phyloP scores from a whole-genome alignment of 2,888 invertebrate genomes.

The Synergus umbraculus region DNA sequence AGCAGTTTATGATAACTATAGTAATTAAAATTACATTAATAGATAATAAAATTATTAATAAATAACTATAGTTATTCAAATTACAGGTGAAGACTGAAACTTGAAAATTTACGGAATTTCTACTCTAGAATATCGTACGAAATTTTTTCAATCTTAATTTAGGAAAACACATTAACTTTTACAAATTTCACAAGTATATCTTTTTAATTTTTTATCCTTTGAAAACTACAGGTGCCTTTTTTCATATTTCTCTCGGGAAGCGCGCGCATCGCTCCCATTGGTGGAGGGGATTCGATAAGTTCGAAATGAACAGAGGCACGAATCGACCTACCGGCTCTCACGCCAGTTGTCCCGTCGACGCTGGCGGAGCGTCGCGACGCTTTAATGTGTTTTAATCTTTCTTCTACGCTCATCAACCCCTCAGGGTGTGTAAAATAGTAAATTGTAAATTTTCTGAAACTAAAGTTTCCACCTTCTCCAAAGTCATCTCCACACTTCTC shows the following conservation, averaged over 20 bases:
- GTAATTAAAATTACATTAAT: background rate
- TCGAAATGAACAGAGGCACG: slow-evolving; percentile 47
- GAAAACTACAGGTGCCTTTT: background rate
- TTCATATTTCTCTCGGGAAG: slow-evolving; percentile 25
- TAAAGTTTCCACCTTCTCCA: background rate
- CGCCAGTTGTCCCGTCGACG: slow-evolving; percentile 61
- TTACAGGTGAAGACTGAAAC: too few relatives aligned
- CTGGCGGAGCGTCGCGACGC: slow-evolving; percentile 34
- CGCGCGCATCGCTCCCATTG: slow-evolving; percentile 31
- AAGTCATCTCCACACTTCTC: background rate
- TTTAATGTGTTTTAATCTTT: background rate
- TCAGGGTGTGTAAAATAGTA: background rate
- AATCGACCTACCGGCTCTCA: slow-evolving; percentile 60
- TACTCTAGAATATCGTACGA: too few relatives aligned
- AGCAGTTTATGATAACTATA: background rate
- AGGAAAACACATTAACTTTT: too few relatives aligned
- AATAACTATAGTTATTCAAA: too few relatives aligned
- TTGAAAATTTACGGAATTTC: too few relatives aligned
- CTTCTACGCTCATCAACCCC: slow-evolving; percentile 21
- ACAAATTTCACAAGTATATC: too few relatives aligned
- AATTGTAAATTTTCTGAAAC: background rate
- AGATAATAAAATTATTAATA: background rate
- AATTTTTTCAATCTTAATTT: too few relatives aligned
- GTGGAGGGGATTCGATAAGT: slow-evolving; percentile 41
- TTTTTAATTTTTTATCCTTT: too few relatives aligned